Conservation (phyloP, 2,113 vertebrate genomes). For the Gymnobelideus leadbeateri region DNA sequence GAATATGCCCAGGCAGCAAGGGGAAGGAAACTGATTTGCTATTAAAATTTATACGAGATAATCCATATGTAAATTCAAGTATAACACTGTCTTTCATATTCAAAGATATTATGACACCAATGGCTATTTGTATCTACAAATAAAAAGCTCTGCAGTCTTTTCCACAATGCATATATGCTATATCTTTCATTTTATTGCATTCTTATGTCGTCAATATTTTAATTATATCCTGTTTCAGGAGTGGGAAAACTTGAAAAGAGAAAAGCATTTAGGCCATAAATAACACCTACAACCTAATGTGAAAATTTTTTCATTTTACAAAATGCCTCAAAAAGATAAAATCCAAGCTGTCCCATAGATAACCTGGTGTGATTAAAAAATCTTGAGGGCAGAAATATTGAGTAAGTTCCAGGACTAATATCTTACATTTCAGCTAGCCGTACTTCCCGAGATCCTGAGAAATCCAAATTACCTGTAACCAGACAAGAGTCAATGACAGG, state of each 20-base stretch:
- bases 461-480: constrained; percentile 71
- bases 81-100: constrained; percentile 4
- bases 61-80: constrained; percentile 11
- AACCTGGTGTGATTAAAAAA: not conserved
- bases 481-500: constrained; percentile 24
- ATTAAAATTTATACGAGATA: constrained; percentile 43
- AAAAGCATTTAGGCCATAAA: constrained; percentile 22
- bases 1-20: not conserved
- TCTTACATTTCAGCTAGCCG: constrained; percentile 75
- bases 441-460: constrained; percentile 60
- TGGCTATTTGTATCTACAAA: not conserved
- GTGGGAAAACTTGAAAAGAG: constrained; percentile 48
- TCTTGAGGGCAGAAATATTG: constrained; percentile 10
- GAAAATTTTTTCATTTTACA: constrained; percentile 27
- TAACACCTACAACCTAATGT: not conserved
- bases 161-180: not conserved
- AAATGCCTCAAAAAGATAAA: constrained; percentile 15
- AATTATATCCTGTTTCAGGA: not conserved
- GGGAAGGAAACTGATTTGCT: not conserved
- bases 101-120: not conserved
- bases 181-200: constrained; percentile 25
- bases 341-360: not conserved
- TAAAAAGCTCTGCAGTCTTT: not conserved
- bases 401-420: constrained; percentile 35
- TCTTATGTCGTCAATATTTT: constrained; percentile 31